A percentile compares a stretch with the other conserved stretches of the same genome.
Evolutionary conservation across 1,140 invertebrate species (phyloP).

Genomic region (Nephila pilipes): DNA sequence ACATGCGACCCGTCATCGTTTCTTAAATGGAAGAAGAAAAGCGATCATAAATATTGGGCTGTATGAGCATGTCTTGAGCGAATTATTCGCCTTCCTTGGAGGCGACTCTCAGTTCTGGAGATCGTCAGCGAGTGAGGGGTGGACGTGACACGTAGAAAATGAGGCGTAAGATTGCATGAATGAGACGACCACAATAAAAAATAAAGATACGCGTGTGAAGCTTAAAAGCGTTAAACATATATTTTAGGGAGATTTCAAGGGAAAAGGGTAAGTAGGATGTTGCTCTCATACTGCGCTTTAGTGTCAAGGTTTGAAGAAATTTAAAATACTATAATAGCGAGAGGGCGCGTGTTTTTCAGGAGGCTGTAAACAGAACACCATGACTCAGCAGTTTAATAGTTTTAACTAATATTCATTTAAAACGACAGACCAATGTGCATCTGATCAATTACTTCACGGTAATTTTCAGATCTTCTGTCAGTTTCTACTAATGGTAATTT

Average conservation of each 20-base stretch:
- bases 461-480: too few species aligned
- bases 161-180: background rate
- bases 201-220: background rate
- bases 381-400: too few species aligned
- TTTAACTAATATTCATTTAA: too few species aligned
- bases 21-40: background rate
- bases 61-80: background rate
- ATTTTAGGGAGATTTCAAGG: background rate
- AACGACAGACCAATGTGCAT: too few species aligned
- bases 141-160: background rate
- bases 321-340: too few species aligned
- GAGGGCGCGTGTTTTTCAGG: too few species aligned
- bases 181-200: background rate
- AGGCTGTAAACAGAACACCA: too few species aligned
- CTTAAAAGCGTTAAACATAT: background rate
- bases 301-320: background rate
- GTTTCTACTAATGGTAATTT: too few species aligned
- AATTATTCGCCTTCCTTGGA: background rate
- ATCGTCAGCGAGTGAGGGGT: background rate
- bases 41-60: background rate
- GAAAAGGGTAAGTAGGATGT: background rate
- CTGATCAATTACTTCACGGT: too few species aligned
- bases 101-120: background rate
- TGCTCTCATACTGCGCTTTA: background rate
- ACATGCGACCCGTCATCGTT: background rate